Evolutionary conservation across 1,140 invertebrate genomes (phyloP), one percentile per base, ranked within the genome.

Genomic region (Muscidifurax raptorellus): DNA sequence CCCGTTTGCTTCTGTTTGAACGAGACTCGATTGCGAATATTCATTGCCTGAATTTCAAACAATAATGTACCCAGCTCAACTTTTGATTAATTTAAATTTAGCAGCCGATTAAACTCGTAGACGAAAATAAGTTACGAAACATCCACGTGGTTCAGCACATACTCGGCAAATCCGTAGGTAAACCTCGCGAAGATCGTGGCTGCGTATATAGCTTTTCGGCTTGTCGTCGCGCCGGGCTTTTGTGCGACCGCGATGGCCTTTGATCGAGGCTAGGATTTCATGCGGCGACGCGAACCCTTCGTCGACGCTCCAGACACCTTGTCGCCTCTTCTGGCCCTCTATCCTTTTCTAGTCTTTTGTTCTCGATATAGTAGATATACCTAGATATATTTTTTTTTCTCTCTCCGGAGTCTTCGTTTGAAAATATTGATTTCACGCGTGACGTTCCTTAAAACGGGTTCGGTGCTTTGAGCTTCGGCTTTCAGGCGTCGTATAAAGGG

Each of bases 361-460:
- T 75, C 59, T 80, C 69, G 22, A n/a, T 22, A 22, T 81, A 40
- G n/a, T 40, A 12, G 36, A 0, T 40, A 9, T 40, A 9, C 36
- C 36, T 40, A n/a, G n/a, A n/a, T n/a, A n/a, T n/a, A n/a, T 71
- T 36, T 18, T 36, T 72, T 22, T 47, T 52, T 79, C 9, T 32
- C 52, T 80, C 76, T 59, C 32, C 25, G 72, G 81, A 84, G 25
- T 40, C 30, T 27, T 76, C 66, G 52, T 28, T 76, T 66, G 52
- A 78, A 83, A 83, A 83, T 83, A 83, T 83, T 83, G 82, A 83
- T 83, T 83, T 83, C 82, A 83, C 82, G 81, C 72, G 15, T 18
- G 15, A 12, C 5, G 12, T 69, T 22, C 44, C 36, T 67, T 1
- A 18, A 78, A 78, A 52, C 25, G 76, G 75, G 12, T 25, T 18